A percentile compares a stretch with the other conserved stretches of the same genome.
phyloP scores from a whole-genome alignment of 2,888 invertebrate species.

The Amphimallon solstitiale region DNA sequence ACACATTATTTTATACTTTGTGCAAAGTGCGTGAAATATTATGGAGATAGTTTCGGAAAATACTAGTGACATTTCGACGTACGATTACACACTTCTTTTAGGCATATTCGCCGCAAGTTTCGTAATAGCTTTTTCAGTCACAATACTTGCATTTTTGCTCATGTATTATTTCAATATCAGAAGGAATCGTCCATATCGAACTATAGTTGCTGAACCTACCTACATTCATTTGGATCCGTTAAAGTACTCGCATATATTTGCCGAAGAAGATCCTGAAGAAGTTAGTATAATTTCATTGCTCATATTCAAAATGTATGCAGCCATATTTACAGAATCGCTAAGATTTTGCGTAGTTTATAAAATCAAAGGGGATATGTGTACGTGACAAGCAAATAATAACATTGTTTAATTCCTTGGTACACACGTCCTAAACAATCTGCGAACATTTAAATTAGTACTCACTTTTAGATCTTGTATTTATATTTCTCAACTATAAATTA shows the following conservation, averaged over 20 bases:
- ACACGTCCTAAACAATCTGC: too few species aligned
- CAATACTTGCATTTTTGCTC: slow-evolving; percentile 29
- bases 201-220: slow-evolving; percentile 5
- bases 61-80: neutral
- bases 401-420: too few species aligned
- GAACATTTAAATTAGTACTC: too few species aligned
- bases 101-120: slow-evolving; percentile 25
- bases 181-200: neutral
- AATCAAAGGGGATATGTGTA: too few species aligned
- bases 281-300: slow-evolving; percentile 11
- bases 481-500: too few species aligned
- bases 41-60: neutral
- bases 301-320: neutral
- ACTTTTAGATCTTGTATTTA: too few species aligned
- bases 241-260: slow-evolving; percentile 21
- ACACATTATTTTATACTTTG: too few species aligned
- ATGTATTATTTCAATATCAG: slow-evolving; percentile 20
- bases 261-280: slow-evolving; percentile 4
- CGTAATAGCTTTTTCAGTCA: slow-evolving; percentile 22
- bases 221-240: slow-evolving; percentile 29
- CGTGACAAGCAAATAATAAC: too few species aligned
- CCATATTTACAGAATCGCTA: slow-evolving; percentile 14
- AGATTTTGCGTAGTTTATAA: too few species aligned
- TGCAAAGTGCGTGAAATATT: neutral
- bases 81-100: slow-evolving; percentile 9